A percentile compares a stretch with the other conserved stretches of the same genome.
Evolutionary conservation across 2,888 invertebrate genomes (phyloP).

Genomic region (Drosophila dives): DNA sequence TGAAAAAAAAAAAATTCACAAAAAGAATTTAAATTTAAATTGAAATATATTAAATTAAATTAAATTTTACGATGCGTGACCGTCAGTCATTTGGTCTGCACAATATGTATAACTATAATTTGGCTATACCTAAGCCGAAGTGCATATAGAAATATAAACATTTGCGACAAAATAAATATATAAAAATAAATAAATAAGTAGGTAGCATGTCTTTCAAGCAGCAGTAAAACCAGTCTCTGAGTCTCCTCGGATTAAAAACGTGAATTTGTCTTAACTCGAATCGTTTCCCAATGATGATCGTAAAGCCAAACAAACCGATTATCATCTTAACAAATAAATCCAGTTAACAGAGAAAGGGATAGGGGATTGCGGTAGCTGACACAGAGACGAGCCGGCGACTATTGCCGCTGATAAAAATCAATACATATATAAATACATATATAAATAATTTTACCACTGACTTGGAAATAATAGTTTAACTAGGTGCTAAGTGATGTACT

Average conservation of each 20-base stretch:
- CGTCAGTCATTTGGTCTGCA: constrained; percentile 44
- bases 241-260: constrained; percentile 25
- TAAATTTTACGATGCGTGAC: constrained; percentile 67
- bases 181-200: neutral
- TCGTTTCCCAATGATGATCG: constrained; percentile 63
- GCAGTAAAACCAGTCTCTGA: constrained; percentile 47
- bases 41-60: too few species aligned
- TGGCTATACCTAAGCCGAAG: constrained; percentile 34
- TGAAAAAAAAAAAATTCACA: too few species aligned
- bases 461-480: constrained; percentile 17
- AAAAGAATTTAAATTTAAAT: constrained; percentile 15
- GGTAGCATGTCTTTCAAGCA: neutral
- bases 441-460: constrained; percentile 16
- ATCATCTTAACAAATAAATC: constrained; percentile 6
- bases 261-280: constrained; percentile 50
- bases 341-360: neutral
- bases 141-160: neutral
- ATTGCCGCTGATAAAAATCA: constrained; percentile 19
- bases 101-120: constrained; percentile 51
- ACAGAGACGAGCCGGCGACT: constrained; percentile 36
- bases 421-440: constrained; percentile 6
- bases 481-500: constrained; percentile 37
- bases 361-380: constrained; percentile 16
- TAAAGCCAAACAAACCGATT: constrained; percentile 54
- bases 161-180: neutral